Base-by-base conservation (phyloP, 2,888 invertebrate genomes). In the Drosophila pegasa region DNA sequence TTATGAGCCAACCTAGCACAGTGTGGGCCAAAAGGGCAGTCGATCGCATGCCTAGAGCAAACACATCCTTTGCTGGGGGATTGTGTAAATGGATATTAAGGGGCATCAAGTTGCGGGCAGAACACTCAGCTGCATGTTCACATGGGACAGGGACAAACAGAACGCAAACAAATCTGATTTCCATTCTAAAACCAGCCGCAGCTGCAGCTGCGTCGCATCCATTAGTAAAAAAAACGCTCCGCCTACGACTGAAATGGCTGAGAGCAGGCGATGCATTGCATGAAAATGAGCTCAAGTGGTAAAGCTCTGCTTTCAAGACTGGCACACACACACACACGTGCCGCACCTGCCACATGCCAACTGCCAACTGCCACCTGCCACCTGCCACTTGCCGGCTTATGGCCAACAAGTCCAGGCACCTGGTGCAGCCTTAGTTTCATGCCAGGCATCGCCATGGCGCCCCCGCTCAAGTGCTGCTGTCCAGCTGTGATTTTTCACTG, bases 401-500 rank as follows among this genome's bases (percentile, higher is more conserved):
- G 55, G 20, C 22, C 14, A 50, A 38, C 48, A 37, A 33, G 50
- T 18, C 25, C 10, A 12, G 29, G 31, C 60, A 27, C 56, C 66
- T 33, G 51, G 27, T n/a, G 27, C 14, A 33, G 33, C 22, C 37
- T 9, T 22, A 50, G 43, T 5, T 8, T 9, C 31, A 40, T 35
- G 22, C 22, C 33, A 18, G 33, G 18, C 38, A 38, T 12, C 5
- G 18, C 38, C 18, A 18, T 3, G 7, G 40, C 20, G 6, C 14
- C 7, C 14, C 41, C 14, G 41, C n/a, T 57, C 58, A 54, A 69
- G 47, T 73, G 58, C 58, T 52, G 47, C 51, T 58, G 73, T 55
- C 60, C 71, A 61, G 71, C 62, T 71, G 56, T 71, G 74, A 75
- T 75, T 75, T 67, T 35, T 75, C 71, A 73, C 74, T 69, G 57